Evolutionary conservation across 2,113 vertebrate species (phyloP).

Genomic region (Vulpes lagopus): DNA sequence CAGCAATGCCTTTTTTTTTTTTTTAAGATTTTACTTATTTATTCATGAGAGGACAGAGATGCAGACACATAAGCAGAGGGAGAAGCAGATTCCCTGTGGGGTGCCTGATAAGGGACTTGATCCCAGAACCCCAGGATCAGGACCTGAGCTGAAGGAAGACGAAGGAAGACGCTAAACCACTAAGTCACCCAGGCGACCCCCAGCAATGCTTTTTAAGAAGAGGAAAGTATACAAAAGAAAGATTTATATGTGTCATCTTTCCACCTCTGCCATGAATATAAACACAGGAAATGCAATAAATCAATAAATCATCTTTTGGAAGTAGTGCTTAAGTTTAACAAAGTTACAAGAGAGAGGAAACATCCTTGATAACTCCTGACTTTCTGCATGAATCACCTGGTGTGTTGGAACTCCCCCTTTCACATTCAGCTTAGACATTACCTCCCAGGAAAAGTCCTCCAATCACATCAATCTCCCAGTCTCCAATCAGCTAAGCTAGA

Average conservation of each 20-base stretch:
- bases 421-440: neutral
- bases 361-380: neutral
- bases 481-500: neutral
- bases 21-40: too few relatives aligned
- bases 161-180: too few relatives aligned
- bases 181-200: too few relatives aligned
- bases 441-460: neutral
- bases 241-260: constrained; percentile 4
- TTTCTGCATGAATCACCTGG: neutral
- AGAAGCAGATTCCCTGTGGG: too few relatives aligned
- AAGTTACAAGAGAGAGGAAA: constrained; percentile 5
- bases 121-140: too few relatives aligned
- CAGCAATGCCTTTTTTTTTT: too few relatives aligned
- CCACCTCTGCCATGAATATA: neutral
- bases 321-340: neutral
- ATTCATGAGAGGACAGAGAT: too few relatives aligned
- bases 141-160: too few relatives aligned
- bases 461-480: neutral
- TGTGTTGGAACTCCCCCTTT: neutral
- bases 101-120: too few relatives aligned
- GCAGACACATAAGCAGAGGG: too few relatives aligned
- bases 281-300: constrained; percentile 10
- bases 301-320: neutral
- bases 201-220: neutral
- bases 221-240: neutral